These are phyloP conservation scores for Myxocyprinus asiaticus DNA, from an alignment of 2,113 vertebrate genomes.

Conservation along the genomic window DNA sequence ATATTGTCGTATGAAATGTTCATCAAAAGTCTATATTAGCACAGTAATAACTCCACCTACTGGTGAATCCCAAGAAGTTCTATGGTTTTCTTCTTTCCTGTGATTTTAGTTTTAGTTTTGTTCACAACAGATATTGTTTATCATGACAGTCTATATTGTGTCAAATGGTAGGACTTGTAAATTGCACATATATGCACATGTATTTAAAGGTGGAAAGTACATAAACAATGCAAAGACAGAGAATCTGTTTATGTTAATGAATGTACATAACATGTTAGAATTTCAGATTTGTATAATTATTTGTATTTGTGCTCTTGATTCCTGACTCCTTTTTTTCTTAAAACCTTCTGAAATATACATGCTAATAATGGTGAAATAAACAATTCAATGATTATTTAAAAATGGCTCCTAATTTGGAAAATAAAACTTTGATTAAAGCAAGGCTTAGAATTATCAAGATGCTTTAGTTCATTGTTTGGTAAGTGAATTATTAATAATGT, in stretches of 20 bases:
- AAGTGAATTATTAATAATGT: too few species aligned
- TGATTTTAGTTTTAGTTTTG: neutral
- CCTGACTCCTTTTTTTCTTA: neutral
- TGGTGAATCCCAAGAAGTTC: neutral
- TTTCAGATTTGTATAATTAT: neutral
- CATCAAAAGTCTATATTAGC: too few species aligned
- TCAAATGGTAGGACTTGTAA: neutral
- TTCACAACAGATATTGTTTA: neutral
- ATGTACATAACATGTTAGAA: neutral
- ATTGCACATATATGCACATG: slow-evolving; percentile 13
- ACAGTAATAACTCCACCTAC: neutral
- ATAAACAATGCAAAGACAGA: neutral
- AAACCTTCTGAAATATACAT: neutral
- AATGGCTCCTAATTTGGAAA: too few species aligned
- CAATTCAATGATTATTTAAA: too few species aligned
- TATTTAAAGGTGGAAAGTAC: neutral
- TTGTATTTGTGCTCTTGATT: neutral
- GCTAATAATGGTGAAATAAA: slow-evolving; percentile 1
- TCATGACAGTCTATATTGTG: neutral
- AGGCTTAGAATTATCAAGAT: too few species aligned
- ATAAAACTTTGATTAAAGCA: too few species aligned
- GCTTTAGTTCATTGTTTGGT: too few species aligned
- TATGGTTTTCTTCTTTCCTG: too few species aligned
- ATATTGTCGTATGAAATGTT: neutral
- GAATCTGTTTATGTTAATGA: neutral